Evolutionary conservation across 23 tunicate species (phyloP).

Genomic region (Styela clava): DNA sequence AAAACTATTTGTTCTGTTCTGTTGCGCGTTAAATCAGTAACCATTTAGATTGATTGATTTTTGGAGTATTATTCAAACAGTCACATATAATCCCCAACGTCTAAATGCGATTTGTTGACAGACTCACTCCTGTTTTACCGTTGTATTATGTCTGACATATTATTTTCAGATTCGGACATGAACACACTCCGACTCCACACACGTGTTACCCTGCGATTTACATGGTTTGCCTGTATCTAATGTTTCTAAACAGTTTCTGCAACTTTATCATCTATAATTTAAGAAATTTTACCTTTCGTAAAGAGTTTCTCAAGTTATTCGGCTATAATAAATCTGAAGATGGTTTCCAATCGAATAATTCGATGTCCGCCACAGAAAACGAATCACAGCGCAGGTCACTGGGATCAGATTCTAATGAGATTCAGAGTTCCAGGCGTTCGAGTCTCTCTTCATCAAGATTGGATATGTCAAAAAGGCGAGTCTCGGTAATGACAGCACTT

Average conservation of each 20-base stretch:
- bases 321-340: neutral
- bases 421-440: neutral
- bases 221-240: neutral
- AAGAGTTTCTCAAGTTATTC: neutral
- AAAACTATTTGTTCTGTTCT: no score
- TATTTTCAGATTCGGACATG: neutral
- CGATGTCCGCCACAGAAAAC: no score
- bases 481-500: neutral
- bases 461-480: neutral
- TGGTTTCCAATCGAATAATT: no score
- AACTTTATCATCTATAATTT: conserved; percentile 27
- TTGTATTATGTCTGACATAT: no score
- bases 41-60: no score
- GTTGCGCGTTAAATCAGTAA: no score
- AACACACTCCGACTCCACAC: neutral
- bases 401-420: no score
- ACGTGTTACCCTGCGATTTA: neutral
- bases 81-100: no score
- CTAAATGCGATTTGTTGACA: no score
- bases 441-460: neutral
- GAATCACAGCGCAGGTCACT: no score
- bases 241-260: conserved; percentile 22
- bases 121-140: no score
- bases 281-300: conserved; percentile 9
- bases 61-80: no score